Evolutionary conservation across 2,888 invertebrate genomes (phyloP), one percentile per base, ranked within the genome.

Genomic region (Oscheius sp.): DNA sequence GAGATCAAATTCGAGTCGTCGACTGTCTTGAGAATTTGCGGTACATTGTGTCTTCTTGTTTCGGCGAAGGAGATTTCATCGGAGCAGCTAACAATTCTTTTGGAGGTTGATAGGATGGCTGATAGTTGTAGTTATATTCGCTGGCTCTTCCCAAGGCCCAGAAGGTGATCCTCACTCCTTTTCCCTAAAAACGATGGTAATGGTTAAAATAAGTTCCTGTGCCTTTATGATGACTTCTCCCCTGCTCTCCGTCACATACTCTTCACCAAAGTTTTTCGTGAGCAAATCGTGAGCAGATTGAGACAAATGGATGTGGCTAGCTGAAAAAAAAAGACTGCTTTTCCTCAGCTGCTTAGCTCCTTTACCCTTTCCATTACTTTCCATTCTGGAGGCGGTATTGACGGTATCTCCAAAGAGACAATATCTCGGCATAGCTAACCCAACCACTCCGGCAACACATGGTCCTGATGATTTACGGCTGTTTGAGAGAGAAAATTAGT

Each of bases 351-450:
- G 3, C 35, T 35, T 35, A 9, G 35, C 35, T n/a, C n/a, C n/a
- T n/a, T n/a, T 12, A 86, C 86, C 79, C 77, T 87, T 86, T 21
- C 86, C 83, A 74, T 86, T 84, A 69, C 79, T 80, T 69, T 87
- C 87, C 86, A 87, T 87, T 21, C 87, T 66, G 0, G 79, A 79
- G 12, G 87, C 87, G 13, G 86, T 87, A 68, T 87, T 87, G 9
- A 87, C 84, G 1, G 85, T 85, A 71, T 87, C 87, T 0, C 87
- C 87, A 70, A 87, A 87, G 16, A 86, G 75, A 70, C 86, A 86
- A 58, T 86, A 86, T 5, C 85, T 64, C 0, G 85, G 86, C 86
- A 86, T 85, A 12, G 84, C 76, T 61, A 84, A 21, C 0, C 85
- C 85, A 9, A 85, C 85, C 1, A 85, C 85, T 55, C 85, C 85